Conservation (phyloP, 2,797 vertebrate genomes). For the Capromys pilorides region DNA sequence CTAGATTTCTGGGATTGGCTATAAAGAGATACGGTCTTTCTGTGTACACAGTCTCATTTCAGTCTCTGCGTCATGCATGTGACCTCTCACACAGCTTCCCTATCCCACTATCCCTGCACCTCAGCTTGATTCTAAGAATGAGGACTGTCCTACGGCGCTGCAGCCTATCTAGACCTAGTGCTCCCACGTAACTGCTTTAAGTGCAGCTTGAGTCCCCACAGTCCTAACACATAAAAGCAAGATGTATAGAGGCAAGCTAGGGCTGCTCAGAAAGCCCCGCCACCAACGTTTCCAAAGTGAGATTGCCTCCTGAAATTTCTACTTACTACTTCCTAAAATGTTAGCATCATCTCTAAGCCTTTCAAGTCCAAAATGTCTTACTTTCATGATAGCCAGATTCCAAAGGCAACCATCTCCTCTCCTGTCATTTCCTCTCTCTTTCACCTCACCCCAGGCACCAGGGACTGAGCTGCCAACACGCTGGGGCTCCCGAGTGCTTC, state of each 20-base stretch:
- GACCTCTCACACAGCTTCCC: neutral
- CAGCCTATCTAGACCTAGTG: neutral
- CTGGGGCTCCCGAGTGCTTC: constrained; percentile 48
- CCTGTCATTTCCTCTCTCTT: neutral
- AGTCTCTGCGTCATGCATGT: neutral
- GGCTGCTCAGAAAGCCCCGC: neutral
- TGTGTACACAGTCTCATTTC: neutral
- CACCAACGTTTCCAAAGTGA: neutral
- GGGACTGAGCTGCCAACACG: constrained; percentile 63
- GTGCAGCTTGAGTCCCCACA: neutral
- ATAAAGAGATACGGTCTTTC: neutral
- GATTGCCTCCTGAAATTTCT: neutral
- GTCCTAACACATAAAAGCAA: neutral
- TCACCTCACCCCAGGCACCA: constrained; percentile 47
- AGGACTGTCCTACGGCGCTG: neutral
- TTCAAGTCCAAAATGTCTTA: neutral
- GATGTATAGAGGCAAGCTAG: neutral
- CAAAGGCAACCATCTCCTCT: neutral
- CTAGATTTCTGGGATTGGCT: neutral
- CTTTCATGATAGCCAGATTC: neutral
- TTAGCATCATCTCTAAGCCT: neutral
- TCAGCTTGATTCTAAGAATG: neutral
- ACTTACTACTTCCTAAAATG: neutral
- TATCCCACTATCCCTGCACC: no score
- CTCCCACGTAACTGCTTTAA: neutral